These are phyloP conservation scores for Acrocephalus kingi DNA, from an alignment of 2,113 vertebrate species.

Conservation along the genomic window DNA sequence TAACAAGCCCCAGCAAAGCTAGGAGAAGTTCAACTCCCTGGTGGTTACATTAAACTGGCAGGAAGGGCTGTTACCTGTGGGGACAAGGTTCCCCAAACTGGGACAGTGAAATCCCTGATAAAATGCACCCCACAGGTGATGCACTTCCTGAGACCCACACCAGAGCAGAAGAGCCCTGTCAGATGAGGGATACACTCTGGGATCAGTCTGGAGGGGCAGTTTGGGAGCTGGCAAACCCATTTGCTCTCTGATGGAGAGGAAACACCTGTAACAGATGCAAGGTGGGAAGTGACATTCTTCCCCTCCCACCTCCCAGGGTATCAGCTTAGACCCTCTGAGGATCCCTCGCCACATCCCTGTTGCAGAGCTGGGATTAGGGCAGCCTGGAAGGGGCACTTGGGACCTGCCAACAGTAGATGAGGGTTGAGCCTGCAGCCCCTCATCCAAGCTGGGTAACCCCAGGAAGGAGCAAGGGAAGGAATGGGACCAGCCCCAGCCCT, in stretches of 20 bases:
- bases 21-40: background rate
- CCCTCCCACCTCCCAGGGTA: background rate
- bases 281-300: background rate
- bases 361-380: constrained; percentile 75
- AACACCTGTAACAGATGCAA: background rate
- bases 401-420: constrained; percentile 63
- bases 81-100: background rate
- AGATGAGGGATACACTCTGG: background rate
- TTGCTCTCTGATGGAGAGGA: background rate
- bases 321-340: background rate
- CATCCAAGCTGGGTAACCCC: background rate
- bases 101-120: background rate
- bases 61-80: background rate
- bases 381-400: constrained; percentile 75
- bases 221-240: background rate
- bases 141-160: fast-evolving
- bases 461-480: background rate
- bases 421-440: background rate
- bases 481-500: background rate
- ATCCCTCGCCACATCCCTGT: constrained; percentile 68
- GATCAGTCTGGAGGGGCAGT: background rate
- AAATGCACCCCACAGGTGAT: background rate
- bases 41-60: background rate
- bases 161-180: background rate
- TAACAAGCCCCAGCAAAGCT: background rate